phyloP scores from a whole-genome alignment of 2,113 vertebrate species.

The Heliornis fulica region DNA sequence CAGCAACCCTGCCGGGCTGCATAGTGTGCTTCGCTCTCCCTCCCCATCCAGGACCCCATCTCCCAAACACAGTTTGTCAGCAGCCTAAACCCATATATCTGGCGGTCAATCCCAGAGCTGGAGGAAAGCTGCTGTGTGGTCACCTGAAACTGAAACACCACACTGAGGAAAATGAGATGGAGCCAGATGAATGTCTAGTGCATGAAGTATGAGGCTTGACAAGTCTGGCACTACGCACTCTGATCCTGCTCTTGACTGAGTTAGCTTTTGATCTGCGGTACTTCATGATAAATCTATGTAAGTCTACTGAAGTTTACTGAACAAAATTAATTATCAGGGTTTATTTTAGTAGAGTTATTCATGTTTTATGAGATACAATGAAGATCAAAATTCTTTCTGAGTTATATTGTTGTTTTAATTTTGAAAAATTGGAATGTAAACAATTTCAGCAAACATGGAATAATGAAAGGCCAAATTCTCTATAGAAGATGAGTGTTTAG shows the following conservation, averaged over 20 bases:
- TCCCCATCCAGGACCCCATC: neutral
- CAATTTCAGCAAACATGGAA: neutral
- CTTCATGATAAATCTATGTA: neutral
- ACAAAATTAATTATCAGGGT: neutral
- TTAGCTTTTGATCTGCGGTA: neutral
- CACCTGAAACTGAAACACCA: neutral
- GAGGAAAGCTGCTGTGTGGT: constrained; percentile 20
- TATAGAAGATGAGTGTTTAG: neutral
- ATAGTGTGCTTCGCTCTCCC: neutral
- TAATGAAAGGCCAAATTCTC: neutral
- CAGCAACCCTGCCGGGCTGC: fast-evolving
- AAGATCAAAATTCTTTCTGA: neutral
- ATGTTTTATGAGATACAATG: neutral
- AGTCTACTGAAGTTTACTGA: neutral
- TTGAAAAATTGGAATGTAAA: neutral
- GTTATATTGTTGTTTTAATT: neutral
- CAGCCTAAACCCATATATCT: neutral
- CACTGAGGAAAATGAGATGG: neutral
- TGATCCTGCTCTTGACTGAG: neutral
- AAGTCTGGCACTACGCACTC: neutral
- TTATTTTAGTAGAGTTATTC: neutral
- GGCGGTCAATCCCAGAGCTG: neutral
- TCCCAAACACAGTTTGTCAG: neutral
- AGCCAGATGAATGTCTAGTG: neutral
- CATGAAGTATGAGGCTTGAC: neutral